phyloP scores from a whole-genome alignment of 53 echinoderm and acorn worm genomes.

The Temnopleurus reevesii region DNA sequence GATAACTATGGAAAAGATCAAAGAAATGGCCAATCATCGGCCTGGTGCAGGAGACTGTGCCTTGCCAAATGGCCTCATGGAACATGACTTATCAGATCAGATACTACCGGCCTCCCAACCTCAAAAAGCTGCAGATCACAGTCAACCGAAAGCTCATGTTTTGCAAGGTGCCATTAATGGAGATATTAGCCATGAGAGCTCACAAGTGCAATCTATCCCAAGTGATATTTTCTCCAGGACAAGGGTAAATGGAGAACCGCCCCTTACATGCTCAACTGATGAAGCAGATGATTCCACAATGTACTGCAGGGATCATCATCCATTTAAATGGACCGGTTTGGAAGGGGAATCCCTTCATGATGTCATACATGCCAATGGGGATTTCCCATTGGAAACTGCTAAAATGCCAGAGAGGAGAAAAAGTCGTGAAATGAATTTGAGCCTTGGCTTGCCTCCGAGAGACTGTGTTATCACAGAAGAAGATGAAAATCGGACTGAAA shows the following conservation, averaged over 20 bases:
- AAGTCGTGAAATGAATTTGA: slow-evolving; percentile 33
- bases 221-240: not conserved
- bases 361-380: slow-evolving; percentile 2
- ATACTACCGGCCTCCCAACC: not conserved
- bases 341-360: slow-evolving; percentile 9
- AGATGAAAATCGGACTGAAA: slow-evolving; percentile 62
- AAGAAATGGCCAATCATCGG: slow-evolving; percentile 58
- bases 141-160: not conserved
- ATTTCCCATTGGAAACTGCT: not conserved
- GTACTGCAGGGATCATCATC: not conserved
- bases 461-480: slow-evolving; percentile 68
- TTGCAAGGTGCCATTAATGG: slow-evolving; percentile 23
- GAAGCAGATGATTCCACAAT: not conserved
- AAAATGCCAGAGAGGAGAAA: not conserved
- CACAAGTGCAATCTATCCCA: slow-evolving; percentile 38
- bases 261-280: not conserved
- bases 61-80: slow-evolving; percentile 36
- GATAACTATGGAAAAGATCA: slow-evolving; percentile 78
- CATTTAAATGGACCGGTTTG: not conserved
- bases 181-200: not conserved
- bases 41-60: slow-evolving; percentile 49
- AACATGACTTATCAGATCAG: not conserved
- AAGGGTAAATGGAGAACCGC: not conserved
- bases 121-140: not conserved
- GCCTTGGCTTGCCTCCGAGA: slow-evolving; percentile 79